Percentiles rank a stretch among this genome's conserved stretches.
Conservation (phyloP, 2,113 vertebrate genomes). For the Eulacestoma nigropectus region DNA sequence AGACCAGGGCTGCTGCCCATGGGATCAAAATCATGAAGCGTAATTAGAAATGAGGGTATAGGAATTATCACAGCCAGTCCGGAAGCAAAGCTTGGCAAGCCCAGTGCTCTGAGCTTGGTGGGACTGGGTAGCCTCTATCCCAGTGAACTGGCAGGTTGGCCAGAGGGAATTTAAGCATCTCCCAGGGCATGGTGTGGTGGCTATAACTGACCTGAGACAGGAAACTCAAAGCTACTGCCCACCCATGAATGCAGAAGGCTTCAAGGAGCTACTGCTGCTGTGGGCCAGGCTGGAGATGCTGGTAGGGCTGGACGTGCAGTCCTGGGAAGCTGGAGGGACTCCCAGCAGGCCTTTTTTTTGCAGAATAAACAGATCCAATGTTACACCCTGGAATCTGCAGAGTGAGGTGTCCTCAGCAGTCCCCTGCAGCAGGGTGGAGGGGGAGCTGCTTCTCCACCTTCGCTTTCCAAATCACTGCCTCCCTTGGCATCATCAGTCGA, state of each 20-base stretch:
- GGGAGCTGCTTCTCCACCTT: neutral
- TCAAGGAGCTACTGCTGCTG: neutral
- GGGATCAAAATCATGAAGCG: neutral
- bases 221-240: neutral
- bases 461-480: conserved; percentile 8
- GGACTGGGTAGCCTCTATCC: neutral
- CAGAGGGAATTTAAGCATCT: neutral
- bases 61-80: neutral
- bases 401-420: neutral
- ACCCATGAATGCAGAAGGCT: neutral
- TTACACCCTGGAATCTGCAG: neutral
- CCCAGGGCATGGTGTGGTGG: neutral
- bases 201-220: neutral
- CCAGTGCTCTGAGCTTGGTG: neutral
- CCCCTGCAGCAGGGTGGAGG: rapidly evolving
- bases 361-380: neutral
- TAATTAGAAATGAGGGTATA: neutral
- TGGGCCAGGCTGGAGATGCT: neutral
- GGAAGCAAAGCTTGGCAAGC: neutral
- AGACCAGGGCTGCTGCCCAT: neutral
- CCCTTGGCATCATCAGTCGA: conserved; percentile 36
- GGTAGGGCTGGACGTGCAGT: neutral
- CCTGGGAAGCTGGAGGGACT: neutral
- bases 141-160: rapidly evolving
- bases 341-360: neutral